These are phyloP conservation scores for Paedocypris micromegethes DNA, from an alignment of 2,797 vertebrate species.

Conservation along the genomic window DNA sequence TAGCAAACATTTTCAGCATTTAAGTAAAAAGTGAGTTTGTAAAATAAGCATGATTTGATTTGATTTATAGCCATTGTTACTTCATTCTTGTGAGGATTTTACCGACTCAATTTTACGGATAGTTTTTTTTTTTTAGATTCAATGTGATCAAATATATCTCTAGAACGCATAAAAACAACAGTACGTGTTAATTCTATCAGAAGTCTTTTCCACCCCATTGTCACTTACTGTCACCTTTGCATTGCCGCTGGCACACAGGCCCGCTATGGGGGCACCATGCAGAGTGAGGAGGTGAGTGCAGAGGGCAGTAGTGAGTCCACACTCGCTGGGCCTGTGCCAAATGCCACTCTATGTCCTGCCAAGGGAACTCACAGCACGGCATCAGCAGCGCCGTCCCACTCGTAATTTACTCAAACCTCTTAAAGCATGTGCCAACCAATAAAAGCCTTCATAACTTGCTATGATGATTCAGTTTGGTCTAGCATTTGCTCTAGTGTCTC, in stretches of 20 bases:
- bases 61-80: no score
- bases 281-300: conserved; percentile 73
- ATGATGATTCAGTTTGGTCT: conserved; percentile 17
- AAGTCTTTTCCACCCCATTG: conserved; percentile 49
- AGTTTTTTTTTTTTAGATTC: no score
- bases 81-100: no score
- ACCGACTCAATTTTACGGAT: no score
- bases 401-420: background rate
- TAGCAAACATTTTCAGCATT: no score
- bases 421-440: conserved; percentile 7
- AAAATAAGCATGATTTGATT: no score
- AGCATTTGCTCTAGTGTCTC: conserved; percentile 2
- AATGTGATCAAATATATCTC: no score
- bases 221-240: conserved; percentile 71
- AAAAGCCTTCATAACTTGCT: conserved; percentile 32
- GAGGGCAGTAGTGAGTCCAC: conserved; percentile 53
- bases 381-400: conserved; percentile 15
- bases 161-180: no score
- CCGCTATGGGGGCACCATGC: conserved; percentile 69
- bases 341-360: conserved; percentile 39
- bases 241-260: conserved; percentile 66
- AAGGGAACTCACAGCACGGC: conserved; percentile 31
- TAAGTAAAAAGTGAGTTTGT: no score
- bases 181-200: background rate
- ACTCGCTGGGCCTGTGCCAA: conserved; percentile 56